These are phyloP conservation scores for Thecocarcelia acutangulata DNA, from an alignment of 2,888 invertebrate species.

Conservation along the genomic window DNA sequence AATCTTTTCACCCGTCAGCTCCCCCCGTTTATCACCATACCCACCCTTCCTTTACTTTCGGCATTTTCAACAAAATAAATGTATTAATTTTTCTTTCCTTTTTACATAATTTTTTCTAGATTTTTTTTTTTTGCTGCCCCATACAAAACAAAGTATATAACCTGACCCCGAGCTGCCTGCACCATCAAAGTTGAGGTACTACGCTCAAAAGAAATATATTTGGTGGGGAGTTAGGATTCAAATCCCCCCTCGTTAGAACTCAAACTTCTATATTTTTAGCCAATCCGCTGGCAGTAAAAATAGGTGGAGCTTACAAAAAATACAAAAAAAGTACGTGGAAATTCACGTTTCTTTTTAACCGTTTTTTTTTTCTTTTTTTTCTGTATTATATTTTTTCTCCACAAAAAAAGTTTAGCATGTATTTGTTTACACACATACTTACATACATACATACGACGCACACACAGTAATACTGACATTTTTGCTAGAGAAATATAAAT, in stretches of 20 bases:
- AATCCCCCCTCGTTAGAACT: constrained; percentile 66
- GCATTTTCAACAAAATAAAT: constrained; percentile 57
- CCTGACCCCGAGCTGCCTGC: background rate
- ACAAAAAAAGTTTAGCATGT: constrained; percentile 45
- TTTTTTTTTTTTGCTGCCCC: constrained; percentile 34
- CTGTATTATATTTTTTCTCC: constrained; percentile 53
- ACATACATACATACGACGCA: background rate
- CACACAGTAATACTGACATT: background rate
- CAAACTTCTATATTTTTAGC: constrained; percentile 67
- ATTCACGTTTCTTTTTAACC: constrained; percentile 49
- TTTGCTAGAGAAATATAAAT: constrained; percentile 51
- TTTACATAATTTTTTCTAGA: constrained; percentile 58
- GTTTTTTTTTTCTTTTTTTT: constrained; percentile 46
- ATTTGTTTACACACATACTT: constrained; percentile 11
- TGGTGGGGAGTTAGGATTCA: constrained; percentile 53
- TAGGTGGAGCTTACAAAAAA: constrained; percentile 79
- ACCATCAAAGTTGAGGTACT: background rate
- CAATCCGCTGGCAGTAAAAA: constrained; percentile 77
- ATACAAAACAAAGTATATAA: constrained; percentile 40
- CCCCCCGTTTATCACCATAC: background rate
- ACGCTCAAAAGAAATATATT: constrained; percentile 26
- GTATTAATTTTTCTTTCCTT: constrained; percentile 48
- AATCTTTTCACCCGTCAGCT: background rate
- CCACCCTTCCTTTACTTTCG: background rate
- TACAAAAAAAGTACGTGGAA: constrained; percentile 73